A percentile compares a stretch with the other conserved stretches of the same genome.
Conservation (phyloP, 2,113 vertebrate genomes). For the Pelecanoides urinatrix region DNA sequence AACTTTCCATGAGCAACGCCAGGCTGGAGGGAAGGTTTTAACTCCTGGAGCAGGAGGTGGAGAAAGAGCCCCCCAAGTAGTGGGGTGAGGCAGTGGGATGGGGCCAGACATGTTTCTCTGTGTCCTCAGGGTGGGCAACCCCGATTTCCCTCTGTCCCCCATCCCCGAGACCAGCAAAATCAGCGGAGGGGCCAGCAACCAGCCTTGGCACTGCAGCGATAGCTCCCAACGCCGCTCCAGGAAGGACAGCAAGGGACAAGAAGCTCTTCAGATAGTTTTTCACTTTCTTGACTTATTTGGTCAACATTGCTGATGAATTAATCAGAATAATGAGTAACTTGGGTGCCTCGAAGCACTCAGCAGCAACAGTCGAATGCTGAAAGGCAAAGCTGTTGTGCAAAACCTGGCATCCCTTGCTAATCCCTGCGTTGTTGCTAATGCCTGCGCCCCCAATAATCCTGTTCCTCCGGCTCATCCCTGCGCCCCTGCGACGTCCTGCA, state of each 20-base stretch:
- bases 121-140: background rate
- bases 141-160: background rate
- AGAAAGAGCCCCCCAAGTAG: background rate
- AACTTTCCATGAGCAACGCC: constrained; percentile 50
- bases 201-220: background rate
- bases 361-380: accelerated
- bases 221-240: background rate
- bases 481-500: background rate
- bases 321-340: constrained; percentile 27
- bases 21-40: constrained; percentile 28
- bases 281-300: constrained; percentile 56
- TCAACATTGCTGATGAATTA: constrained; percentile 5
- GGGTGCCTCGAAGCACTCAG: background rate
- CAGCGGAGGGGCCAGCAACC: accelerated
- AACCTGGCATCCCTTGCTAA: background rate
- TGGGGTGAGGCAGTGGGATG: background rate
- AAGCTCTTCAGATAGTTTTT: background rate
- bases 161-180: background rate
- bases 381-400: background rate
- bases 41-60: background rate
- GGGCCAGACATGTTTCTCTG: background rate
- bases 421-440: accelerated
- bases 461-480: background rate
- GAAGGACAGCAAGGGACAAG: background rate
- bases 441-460: background rate